phyloP scores from a whole-genome alignment of 30 jellyfish, hydroid and myxozoan genomes.

The Haliclystus octoradiatus region DNA sequence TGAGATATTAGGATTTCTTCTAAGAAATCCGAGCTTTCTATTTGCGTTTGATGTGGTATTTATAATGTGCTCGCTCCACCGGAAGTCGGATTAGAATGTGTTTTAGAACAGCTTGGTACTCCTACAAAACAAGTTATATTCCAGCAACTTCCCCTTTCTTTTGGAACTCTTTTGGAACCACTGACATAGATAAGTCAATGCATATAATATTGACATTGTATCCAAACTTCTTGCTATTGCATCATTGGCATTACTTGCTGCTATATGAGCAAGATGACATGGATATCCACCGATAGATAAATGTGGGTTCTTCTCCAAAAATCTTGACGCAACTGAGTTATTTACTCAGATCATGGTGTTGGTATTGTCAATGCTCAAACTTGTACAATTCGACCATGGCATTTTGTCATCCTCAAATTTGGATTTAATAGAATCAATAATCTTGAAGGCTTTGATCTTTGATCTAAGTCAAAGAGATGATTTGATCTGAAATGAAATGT shows the following conservation, averaged over 20 bases:
- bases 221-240: no score
- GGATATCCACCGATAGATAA: slow-evolving; percentile 57
- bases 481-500: slow-evolving; percentile 32
- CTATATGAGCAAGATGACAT: slow-evolving; percentile 58
- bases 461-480: slow-evolving; percentile 37
- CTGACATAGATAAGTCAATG: slow-evolving; percentile 16
- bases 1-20: no score
- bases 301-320: slow-evolving; percentile 5
- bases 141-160: slow-evolving; percentile 24
- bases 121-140: slow-evolving; percentile 30
- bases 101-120: slow-evolving; percentile 28
- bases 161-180: slow-evolving; percentile 37
- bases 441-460: slow-evolving; percentile 19
- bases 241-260: slow-evolving; percentile 35
- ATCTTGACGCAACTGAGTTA: slow-evolving; percentile 41
- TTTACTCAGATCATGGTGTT: slow-evolving; percentile 44
- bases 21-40: no score
- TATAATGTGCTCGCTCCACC: no score
- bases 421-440: slow-evolving; percentile 8
- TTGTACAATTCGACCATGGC: slow-evolving; percentile 29
- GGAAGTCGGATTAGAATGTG: slow-evolving; percentile 15
- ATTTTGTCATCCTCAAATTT: slow-evolving; percentile 4
- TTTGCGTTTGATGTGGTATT: no score
- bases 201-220: slow-evolving; percentile 13
- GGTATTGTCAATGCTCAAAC: slow-evolving; percentile 53